Evolutionary conservation across 2,113 vertebrate genomes (phyloP), one percentile per base, ranked within the genome.

Genomic region (Otolemur garnettii): DNA sequence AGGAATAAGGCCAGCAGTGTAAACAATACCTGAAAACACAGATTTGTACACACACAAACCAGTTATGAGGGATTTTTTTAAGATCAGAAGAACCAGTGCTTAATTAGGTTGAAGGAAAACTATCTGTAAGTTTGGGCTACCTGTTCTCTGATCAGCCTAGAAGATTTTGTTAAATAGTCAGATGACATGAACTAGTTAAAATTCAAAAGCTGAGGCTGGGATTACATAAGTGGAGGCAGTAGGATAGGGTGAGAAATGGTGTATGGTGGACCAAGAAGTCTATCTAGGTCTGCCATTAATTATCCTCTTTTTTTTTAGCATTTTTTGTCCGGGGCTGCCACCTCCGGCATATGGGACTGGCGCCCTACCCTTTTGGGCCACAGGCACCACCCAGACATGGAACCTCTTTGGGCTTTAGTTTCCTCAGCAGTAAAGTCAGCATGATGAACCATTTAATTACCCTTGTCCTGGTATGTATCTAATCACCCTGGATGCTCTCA

Each of bases 91-190:
- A 89, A 81, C 22, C 7, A 66, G n/a, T 90, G 26, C 35, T 93
- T 94, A 89, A 60, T 92, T 86, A 95, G 22, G 13, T n/a, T 68
- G 57, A 90, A 79, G n/a, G 75, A 96, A 93, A 89, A 74, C 13
- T 35, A 5, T 82, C 57, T 87, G 11, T 83, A 84, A 72, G 17
- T 53, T 57, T 85, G n/a, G 59, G 21, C 28, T 3, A 59, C 5
- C 1, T 90, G 11, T 85, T 83, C 19, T 75, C 38, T 87, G 28
- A 68, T 87, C 30, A 78, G 57, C 35, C 15, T 81, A 28, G 7
- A 85, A 90, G 60, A 87, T 96, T 85, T 86, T 62, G 86, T 45
- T 60, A 35, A 87, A 71, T 72, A 72, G 35, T 83, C 2, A 1
- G 24, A 57, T 95, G 4, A 17, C 15, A 77, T 71, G 55, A 93